Evolutionary conservation across 2,113 vertebrate genomes (phyloP).

Genomic region (Aspiorhynchus laticeps): DNA sequence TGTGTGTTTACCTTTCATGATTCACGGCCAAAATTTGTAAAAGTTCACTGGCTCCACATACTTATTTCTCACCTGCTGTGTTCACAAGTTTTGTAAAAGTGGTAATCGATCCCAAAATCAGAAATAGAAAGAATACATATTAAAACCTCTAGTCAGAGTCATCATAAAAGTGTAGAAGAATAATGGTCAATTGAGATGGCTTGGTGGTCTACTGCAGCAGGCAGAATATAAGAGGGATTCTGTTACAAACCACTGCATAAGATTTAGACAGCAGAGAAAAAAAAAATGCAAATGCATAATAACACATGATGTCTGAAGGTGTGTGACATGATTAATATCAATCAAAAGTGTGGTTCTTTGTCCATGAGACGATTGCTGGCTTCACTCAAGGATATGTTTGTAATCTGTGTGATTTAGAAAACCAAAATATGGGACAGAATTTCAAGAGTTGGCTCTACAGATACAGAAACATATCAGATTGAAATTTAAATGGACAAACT

Average conservation of each 20-base stretch:
- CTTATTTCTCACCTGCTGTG: not conserved
- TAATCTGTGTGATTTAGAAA: not conserved
- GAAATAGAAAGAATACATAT: not conserved
- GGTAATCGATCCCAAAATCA: not conserved
- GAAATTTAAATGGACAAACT: not conserved
- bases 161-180: not conserved
- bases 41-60: not conserved
- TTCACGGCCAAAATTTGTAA: not conserved
- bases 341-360: not conserved
- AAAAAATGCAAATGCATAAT: not conserved
- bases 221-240: not conserved
- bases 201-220: not conserved
- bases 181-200: not conserved
- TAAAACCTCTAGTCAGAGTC: not conserved
- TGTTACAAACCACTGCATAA: not conserved
- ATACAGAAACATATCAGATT: not conserved
- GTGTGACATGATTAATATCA: not conserved
- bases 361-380: not conserved
- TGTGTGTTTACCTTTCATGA: not conserved
- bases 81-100: not conserved
- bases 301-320: not conserved
- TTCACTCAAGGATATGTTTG: not conserved
- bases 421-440: not conserved
- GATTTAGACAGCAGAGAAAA: not conserved
- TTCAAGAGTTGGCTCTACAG: not conserved